These are phyloP conservation scores for Pheosia tremula DNA, from an alignment of 2,888 invertebrate genomes.

Conservation along the genomic window DNA sequence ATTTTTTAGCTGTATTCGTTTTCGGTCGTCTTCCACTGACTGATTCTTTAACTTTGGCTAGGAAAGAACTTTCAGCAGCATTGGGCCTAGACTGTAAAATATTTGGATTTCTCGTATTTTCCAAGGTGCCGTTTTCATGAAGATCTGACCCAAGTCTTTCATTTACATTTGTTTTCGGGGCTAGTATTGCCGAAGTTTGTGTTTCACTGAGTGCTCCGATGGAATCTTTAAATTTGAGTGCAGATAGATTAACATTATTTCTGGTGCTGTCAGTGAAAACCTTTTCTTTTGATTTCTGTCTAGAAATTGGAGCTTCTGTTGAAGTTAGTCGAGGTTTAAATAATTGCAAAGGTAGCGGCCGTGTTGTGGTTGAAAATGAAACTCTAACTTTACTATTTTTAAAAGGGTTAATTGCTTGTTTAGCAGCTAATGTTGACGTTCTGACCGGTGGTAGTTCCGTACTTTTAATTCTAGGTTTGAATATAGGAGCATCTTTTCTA, in stretches of 20 bases:
- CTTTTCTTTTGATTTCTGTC: neutral
- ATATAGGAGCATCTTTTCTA: slow-evolving; percentile 8
- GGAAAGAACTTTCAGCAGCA: slow-evolving; percentile 41
- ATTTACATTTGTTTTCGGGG: neutral
- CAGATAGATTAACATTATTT: slow-evolving; percentile 6
- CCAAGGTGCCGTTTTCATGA: neutral
- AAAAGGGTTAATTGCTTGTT: slow-evolving; percentile 18
- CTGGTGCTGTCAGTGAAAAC: neutral
- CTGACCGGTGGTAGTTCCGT: slow-evolving; percentile 7
- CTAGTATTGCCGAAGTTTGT: slow-evolving; percentile 13
- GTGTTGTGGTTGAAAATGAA: slow-evolving; percentile 28
- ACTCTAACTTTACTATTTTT: slow-evolving; percentile 28
- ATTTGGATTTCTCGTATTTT: neutral
- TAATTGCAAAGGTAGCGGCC: slow-evolving; percentile 7
- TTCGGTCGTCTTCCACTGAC: slow-evolving; percentile 42
- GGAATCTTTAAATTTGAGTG: slow-evolving; percentile 8
- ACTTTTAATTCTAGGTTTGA: slow-evolving; percentile 7
- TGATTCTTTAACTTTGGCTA: slow-evolving; percentile 52
- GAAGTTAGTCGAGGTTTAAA: slow-evolving; percentile 7
- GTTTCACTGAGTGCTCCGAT: slow-evolving; percentile 24
- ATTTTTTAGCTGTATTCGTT: slow-evolving; percentile 8
- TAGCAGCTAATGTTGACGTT: slow-evolving; percentile 15
- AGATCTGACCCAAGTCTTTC: neutral
- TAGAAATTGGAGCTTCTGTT: slow-evolving; percentile 1
- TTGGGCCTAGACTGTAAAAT: slow-evolving; percentile 37